Evolutionary conservation across 2,797 vertebrate genomes (phyloP).

Genomic region (Chromis chromis): DNA sequence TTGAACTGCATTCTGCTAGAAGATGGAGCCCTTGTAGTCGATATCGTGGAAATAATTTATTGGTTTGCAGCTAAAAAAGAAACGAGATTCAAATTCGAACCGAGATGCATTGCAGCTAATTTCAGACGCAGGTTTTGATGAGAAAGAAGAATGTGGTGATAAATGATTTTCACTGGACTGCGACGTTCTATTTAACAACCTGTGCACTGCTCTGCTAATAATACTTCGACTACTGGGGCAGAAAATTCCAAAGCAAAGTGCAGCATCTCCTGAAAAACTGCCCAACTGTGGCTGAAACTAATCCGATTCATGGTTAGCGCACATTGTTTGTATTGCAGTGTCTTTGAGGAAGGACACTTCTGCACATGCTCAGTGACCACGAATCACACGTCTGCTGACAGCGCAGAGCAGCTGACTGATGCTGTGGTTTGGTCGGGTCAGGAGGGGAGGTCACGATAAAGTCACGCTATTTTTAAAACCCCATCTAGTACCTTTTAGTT

Average conservation of each 20-base stretch:
- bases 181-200: not conserved
- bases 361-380: slow-evolving; percentile 15
- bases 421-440: slow-evolving; percentile 15
- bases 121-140: too few relatives aligned
- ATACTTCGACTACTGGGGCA: not conserved
- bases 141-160: not conserved
- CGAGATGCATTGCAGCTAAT: too few relatives aligned
- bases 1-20: too few relatives aligned
- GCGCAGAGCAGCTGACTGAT: slow-evolving; percentile 47
- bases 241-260: not conserved
- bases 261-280: too few relatives aligned
- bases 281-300: not conserved
- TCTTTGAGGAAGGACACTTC: too few relatives aligned
- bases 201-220: not conserved
- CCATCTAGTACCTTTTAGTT: slow-evolving; percentile 1
- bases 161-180: not conserved
- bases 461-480: not conserved
- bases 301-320: not conserved
- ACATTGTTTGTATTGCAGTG: too few relatives aligned
- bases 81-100: too few relatives aligned
- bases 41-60: too few relatives aligned
- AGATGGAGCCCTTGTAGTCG: too few relatives aligned
- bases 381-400: not conserved
- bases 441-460: slow-evolving; percentile 5
- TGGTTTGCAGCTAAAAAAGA: too few relatives aligned